Evolutionary conservation across 2,797 vertebrate species (phyloP), one percentile per base, ranked within the genome.

Genomic region (Melanotaenia boesemani): DNA sequence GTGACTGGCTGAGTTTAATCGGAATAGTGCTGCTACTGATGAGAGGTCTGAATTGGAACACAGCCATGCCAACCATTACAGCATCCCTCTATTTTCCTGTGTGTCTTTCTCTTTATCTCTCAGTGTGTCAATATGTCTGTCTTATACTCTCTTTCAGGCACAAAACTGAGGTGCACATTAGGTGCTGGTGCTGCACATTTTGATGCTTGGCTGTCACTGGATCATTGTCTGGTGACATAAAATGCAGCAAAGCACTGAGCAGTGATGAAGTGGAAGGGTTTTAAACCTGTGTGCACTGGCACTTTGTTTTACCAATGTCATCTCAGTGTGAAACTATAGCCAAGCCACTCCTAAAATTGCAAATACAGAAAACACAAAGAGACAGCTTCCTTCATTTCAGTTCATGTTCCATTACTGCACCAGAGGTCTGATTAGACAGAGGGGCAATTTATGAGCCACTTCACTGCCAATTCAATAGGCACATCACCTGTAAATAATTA

Each of bases 401-500:
- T 34, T 72, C 86, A 89, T 88, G 83, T 84, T 90, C 92, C 89
- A 93, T 94, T 94, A 93, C 93, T 92, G 89, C 74, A 76, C 88
- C 83, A 77, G 88, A 92, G 85, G 91, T 90, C 92, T 93, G 93
- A 95, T 94, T 93, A 93, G 91, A 92, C 91, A 77, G 87, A 84
- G 86, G 76, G 73, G 81, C 92, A 91, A 95, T 95, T 95, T 94
- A 94, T 84, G 82, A 89, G 88, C 80, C 86, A 90, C 81, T 93
- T 94, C 93, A 93, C 92, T 90, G 91, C 80, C 91, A 87, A 94
- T 94, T 93, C 93, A 92, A 93, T 82, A 82, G 80, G 85, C 87
- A 92, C 90, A 93, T 94, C 93, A 94, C 93, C 94, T 93, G 93
- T 94, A 95, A 94, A 95, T 95, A 94, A 95, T 93, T 93, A 90